Percentiles rank a stretch among this genome's conserved stretches.
phyloP scores from a whole-genome alignment of 2,113 vertebrate species.

The Ptyas mucosa region DNA sequence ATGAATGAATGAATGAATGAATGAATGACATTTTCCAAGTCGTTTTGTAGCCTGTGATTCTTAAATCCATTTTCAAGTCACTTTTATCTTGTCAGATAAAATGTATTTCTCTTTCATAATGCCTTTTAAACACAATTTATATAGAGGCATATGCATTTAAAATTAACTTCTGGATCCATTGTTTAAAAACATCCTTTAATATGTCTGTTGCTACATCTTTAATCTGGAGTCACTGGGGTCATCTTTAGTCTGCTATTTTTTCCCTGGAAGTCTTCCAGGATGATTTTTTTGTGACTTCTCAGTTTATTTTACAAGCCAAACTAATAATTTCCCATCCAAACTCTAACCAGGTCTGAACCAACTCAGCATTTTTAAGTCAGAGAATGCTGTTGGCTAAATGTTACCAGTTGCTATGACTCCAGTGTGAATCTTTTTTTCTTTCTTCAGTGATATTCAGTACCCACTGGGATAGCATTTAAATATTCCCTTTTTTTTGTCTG shows the following conservation, averaged over 20 bases:
- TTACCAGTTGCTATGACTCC: neutral
- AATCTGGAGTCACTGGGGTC: neutral
- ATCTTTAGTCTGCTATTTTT: neutral
- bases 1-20: too few relatives aligned
- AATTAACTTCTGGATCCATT: neutral
- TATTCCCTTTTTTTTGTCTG: neutral
- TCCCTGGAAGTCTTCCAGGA: neutral
- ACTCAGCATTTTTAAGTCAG: neutral
- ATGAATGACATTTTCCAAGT: neutral
- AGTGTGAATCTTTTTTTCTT: neutral
- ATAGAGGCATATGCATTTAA: neutral
- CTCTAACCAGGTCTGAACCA: neutral
- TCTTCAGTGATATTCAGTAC: neutral
- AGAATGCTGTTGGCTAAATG: neutral
- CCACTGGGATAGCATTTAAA: neutral
- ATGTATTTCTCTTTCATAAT: neutral
- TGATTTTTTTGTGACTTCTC: neutral
- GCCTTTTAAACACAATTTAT: neutral
- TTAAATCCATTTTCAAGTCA: neutral
- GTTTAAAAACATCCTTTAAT: neutral
- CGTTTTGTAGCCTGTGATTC: neutral
- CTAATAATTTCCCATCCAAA: neutral
- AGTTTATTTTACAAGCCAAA: neutral
- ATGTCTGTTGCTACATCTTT: neutral
- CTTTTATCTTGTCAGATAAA: neutral